Evolutionary conservation across 2,888 invertebrate genomes (phyloP).

Genomic region (Synanthedon andrenaeformis): DNA sequence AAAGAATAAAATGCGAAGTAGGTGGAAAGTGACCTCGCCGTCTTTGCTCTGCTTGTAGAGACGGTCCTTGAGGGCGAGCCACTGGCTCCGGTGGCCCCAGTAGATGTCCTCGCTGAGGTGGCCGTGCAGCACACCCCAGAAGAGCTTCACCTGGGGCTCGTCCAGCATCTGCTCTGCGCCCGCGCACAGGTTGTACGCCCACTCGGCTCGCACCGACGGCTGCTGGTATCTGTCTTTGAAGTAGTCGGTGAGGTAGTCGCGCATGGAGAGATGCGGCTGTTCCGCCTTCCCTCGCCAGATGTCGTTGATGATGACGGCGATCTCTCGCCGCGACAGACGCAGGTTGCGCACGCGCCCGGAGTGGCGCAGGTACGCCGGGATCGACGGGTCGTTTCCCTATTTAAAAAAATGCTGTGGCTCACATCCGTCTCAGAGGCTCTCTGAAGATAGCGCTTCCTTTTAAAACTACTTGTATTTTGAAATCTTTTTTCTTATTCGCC

Average conservation of each 20-base stretch:
- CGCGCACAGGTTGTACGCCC: constrained; percentile 65
- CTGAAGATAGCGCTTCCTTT: too few relatives aligned
- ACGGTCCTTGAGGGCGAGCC: constrained; percentile 33
- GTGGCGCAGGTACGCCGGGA: constrained; percentile 56
- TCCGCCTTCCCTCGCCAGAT: constrained; percentile 51
- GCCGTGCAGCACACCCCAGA: constrained; percentile 56
- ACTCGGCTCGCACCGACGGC: constrained; percentile 56
- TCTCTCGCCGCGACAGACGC: constrained; percentile 57
- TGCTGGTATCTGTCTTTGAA: constrained; percentile 63
- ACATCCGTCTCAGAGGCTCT: too few relatives aligned
- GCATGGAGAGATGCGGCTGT: constrained; percentile 32
- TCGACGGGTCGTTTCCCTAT: constrained; percentile 50
- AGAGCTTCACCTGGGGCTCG: constrained; percentile 55
- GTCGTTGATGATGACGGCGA: constrained; percentile 58
- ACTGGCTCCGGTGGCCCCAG: constrained; percentile 46
- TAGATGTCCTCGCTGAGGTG: constrained; percentile 52
- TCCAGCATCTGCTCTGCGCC: constrained; percentile 60
- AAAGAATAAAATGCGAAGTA: too few relatives aligned
- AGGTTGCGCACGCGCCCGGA: constrained; percentile 59
- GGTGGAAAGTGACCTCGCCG: constrained; percentile 24
- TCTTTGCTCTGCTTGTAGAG: constrained; percentile 32
- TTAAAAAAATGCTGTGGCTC: not conserved
- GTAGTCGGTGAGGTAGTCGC: constrained; percentile 55
- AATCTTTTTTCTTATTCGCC: too few relatives aligned
- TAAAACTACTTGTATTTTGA: too few relatives aligned